phyloP scores from a whole-genome alignment of 2,113 vertebrate species.

The Globicephala melas region DNA sequence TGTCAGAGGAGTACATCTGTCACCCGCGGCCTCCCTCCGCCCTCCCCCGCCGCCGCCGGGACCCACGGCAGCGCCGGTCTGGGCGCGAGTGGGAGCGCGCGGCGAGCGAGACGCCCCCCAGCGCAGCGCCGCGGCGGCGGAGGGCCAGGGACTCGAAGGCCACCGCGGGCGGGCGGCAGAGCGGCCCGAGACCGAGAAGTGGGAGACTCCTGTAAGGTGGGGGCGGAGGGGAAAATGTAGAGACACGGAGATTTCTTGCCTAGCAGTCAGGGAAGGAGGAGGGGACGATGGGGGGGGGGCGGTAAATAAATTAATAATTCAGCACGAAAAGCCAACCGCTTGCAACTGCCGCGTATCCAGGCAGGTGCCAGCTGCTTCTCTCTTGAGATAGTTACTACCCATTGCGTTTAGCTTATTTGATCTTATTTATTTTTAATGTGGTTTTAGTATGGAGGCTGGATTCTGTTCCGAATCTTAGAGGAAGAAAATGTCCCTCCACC shows the following conservation, averaged over 20 bases:
- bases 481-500: not conserved
- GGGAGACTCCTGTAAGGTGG: slow-evolving; percentile 23
- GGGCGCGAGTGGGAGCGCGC: not conserved
- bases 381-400: not conserved
- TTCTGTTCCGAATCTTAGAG: not conserved
- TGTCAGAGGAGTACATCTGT: slow-evolving; percentile 85
- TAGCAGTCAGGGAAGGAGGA: not conserved
- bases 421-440: not conserved
- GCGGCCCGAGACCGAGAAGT: not conserved
- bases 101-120: not conserved
- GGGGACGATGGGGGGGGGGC: not conserved
- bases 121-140: not conserved
- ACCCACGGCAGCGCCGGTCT: slow-evolving; percentile 38
- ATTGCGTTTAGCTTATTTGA: not conserved
- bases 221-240: not conserved
- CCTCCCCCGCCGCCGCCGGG: slow-evolving; percentile 47
- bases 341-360: not conserved
- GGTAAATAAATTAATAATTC: slow-evolving; percentile 57
- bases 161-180: not conserved
- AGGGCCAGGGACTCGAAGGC: not conserved
- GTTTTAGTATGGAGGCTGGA: not conserved
- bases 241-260: not conserved
- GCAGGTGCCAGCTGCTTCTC: slow-evolving; percentile 22
- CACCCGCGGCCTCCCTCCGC: slow-evolving; percentile 80
- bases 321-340: not conserved